Evolutionary conservation across 2,797 vertebrate genomes (phyloP).

Genomic region (Tokudaia muenninki): DNA sequence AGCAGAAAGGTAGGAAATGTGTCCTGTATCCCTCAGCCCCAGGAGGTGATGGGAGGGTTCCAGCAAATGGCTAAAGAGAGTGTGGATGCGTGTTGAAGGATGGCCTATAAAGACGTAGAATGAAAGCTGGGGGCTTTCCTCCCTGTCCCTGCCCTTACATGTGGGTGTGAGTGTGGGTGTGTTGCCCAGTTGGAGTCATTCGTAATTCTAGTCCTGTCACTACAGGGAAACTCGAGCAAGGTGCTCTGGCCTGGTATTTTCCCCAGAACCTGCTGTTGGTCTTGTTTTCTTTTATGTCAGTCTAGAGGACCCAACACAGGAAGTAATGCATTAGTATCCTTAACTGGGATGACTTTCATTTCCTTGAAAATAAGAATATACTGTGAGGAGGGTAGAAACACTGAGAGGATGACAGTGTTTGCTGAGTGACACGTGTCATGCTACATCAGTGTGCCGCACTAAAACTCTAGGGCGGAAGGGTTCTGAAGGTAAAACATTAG

Average conservation of each 20-base stretch:
- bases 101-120: neutral
- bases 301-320: neutral
- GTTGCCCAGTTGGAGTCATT: neutral
- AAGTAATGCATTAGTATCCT: neutral
- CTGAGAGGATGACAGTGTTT: neutral
- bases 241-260: neutral
- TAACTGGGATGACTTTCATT: neutral
- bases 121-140: neutral
- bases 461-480: neutral
- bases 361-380: neutral
- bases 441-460: neutral
- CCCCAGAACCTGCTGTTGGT: neutral
- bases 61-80: neutral
- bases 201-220: neutral
- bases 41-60: neutral
- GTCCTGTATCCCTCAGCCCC: neutral
- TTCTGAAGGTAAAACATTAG: slow-evolving; percentile 14
- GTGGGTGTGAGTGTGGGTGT: no score
- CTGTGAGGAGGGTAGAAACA: neutral
- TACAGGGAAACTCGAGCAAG: neutral
- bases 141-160: neutral
- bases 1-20: slow-evolving; percentile 56
- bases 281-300: neutral
- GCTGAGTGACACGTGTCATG: neutral
- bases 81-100: neutral